Conservation (phyloP, 2,888 invertebrate genomes). For the Caenorhabditis uteleia region DNA sequence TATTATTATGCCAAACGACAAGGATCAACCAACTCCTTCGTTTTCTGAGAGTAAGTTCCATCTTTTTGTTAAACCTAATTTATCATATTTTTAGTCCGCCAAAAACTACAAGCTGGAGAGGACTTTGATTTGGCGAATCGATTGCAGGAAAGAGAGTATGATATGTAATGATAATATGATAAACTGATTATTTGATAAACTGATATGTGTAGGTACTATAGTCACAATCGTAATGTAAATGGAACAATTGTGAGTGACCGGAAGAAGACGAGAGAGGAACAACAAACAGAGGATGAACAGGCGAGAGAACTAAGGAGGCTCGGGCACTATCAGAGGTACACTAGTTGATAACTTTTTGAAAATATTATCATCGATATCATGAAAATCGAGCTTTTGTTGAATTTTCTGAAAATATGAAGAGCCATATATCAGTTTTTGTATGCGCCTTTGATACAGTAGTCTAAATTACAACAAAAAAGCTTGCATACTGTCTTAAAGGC, state of each 20-base stretch:
- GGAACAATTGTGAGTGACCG: constrained; percentile 37
- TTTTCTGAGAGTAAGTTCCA: constrained; percentile 21
- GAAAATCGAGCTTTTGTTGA: too few relatives aligned
- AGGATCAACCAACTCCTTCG: too few relatives aligned
- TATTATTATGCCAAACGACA: too few relatives aligned
- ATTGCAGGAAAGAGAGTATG: constrained; percentile 27
- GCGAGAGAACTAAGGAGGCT: constrained; percentile 12
- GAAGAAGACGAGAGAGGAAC: constrained; percentile 31
- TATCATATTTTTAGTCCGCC: constrained; percentile 14
- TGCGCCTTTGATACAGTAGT: too few relatives aligned
- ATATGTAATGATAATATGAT: constrained; percentile 6
- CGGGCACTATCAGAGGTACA: constrained; percentile 16
- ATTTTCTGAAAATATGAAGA: too few relatives aligned
- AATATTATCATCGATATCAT: too few relatives aligned
- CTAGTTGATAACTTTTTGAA: neutral
- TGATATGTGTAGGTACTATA: constrained; percentile 26
- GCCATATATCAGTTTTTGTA: too few relatives aligned
- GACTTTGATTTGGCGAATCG: constrained; percentile 30
- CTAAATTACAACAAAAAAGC: too few relatives aligned
- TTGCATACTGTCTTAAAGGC: too few relatives aligned
- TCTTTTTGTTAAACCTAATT: neutral
- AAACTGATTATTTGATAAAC: neutral
- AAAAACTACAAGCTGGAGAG: constrained; percentile 30
- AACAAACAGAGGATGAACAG: constrained; percentile 24
- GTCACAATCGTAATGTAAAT: constrained; percentile 34